phyloP scores from a whole-genome alignment of 2,888 invertebrate species.

The Rhingia rostrata region DNA sequence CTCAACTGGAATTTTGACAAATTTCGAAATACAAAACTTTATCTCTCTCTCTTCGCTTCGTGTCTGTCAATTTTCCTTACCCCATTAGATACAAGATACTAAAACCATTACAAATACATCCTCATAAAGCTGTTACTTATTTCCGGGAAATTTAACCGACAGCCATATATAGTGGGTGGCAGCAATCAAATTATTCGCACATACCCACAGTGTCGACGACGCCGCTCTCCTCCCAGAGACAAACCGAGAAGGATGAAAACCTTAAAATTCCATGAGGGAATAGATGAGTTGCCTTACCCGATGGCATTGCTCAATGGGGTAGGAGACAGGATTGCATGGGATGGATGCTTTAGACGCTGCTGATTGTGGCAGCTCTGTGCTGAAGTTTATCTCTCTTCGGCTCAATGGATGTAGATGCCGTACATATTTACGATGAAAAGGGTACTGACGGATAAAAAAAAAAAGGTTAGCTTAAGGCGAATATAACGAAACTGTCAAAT shows the following conservation, averaged over 20 bases:
- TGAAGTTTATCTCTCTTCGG: conserved; percentile 25
- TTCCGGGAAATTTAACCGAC: conserved; percentile 70
- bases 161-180: conserved; percentile 49
- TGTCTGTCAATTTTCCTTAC: conserved; percentile 15
- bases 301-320: neutral
- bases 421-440: conserved; percentile 18
- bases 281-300: conserved; percentile 49
- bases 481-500: conserved; percentile 68
- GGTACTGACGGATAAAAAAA: conserved; percentile 43
- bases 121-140: conserved; percentile 70
- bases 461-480: conserved; percentile 50
- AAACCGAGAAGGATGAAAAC: conserved; percentile 53
- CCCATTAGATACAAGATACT: conserved; percentile 37
- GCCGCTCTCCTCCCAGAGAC: conserved; percentile 31
- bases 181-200: conserved; percentile 70
- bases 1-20: conserved; percentile 35
- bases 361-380: conserved; percentile 35
- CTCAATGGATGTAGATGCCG: neutral
- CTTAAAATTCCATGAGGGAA: conserved; percentile 62
- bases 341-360: conserved; percentile 16
- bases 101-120: conserved; percentile 62
- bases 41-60: neutral
- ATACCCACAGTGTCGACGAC: neutral
- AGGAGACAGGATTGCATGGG: neutral
- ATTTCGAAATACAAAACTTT: conserved; percentile 25